These are phyloP conservation scores for Hyla sarda DNA, from an alignment of 2,113 vertebrate species.

Conservation along the genomic window DNA sequence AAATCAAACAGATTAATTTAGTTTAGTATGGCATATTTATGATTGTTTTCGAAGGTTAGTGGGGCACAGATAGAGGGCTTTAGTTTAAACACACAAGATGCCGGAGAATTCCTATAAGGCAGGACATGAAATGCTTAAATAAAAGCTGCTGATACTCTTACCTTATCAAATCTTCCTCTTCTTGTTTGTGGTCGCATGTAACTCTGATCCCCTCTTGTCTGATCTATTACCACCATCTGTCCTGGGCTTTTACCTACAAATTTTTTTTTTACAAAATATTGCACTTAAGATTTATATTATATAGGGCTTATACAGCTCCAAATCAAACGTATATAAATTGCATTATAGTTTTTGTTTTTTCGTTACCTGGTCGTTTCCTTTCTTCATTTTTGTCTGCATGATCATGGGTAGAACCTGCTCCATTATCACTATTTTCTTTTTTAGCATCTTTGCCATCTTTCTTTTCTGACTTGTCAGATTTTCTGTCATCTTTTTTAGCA, in stretches of 20 bases:
- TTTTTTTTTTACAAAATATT: too few relatives aligned
- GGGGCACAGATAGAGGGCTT: too few relatives aligned
- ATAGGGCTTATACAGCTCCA: too few relatives aligned
- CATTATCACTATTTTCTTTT: slow-evolving; percentile 86
- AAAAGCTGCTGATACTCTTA: slow-evolving; percentile 67
- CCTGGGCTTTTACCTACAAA: slow-evolving; percentile 83
- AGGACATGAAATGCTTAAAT: too few relatives aligned
- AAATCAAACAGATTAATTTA: too few relatives aligned
- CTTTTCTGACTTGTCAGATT: slow-evolving; percentile 88
- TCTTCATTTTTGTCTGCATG: slow-evolving; percentile 86
- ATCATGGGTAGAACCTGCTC: slow-evolving; percentile 77
- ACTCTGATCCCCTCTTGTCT: slow-evolving; percentile 81
- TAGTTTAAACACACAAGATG: too few relatives aligned
- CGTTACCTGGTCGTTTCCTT: slow-evolving; percentile 86
- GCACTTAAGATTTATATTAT: too few relatives aligned
- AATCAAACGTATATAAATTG: too few relatives aligned
- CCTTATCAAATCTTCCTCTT: slow-evolving; percentile 89
- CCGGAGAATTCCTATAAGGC: too few relatives aligned
- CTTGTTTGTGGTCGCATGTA: slow-evolving; percentile 82
- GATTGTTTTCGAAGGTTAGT: too few relatives aligned
- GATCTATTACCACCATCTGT: slow-evolving; percentile 80
- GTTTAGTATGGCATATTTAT: too few relatives aligned
- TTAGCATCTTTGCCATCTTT: slow-evolving; percentile 90
- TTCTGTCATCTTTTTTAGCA: slow-evolving; percentile 94
- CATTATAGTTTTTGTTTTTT: too few relatives aligned